Percentiles rank a stretch among this genome's conserved stretches.
These are phyloP conservation scores for Flexamia atlantica DNA, from an alignment of 2,888 invertebrate species.

Conservation along the genomic window DNA sequence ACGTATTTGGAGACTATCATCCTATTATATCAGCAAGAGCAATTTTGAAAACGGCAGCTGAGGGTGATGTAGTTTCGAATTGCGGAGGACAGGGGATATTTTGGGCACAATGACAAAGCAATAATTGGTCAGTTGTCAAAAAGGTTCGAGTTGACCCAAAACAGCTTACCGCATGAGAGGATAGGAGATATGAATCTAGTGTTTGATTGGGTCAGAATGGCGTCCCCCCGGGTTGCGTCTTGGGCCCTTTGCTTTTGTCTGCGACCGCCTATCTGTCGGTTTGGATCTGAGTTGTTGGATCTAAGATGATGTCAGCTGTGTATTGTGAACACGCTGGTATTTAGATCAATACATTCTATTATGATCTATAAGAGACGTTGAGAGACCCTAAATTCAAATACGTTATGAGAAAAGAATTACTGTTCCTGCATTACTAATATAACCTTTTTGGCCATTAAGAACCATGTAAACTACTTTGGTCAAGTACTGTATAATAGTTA, in stretches of 20 bases:
- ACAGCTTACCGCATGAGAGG: constrained; percentile 34
- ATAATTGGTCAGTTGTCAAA: constrained; percentile 58
- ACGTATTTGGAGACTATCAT: constrained; percentile 36
- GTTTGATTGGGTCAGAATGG: constrained; percentile 52
- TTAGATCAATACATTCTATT: too few species aligned
- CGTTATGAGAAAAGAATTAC: too few species aligned
- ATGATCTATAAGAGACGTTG: too few species aligned
- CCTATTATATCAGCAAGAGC: constrained; percentile 37
- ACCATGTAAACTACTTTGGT: too few species aligned
- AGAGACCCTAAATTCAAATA: too few species aligned
- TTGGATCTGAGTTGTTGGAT: not conserved
- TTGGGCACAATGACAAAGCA: constrained; percentile 55
- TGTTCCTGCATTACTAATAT: too few species aligned
- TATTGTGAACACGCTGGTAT: too few species aligned
- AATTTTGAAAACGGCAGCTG: constrained; percentile 55
- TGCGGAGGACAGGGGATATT: constrained; percentile 42
- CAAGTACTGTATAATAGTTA: too few species aligned
- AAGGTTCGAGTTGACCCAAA: constrained; percentile 51
- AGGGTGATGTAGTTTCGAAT: constrained; percentile 5
- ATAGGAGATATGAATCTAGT: constrained; percentile 53
- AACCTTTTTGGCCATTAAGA: too few species aligned
- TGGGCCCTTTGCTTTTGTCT: constrained; percentile 35
- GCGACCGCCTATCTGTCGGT: not conserved
- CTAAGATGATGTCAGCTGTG: not conserved
- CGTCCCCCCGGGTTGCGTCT: constrained; percentile 40